Evolutionary conservation across 1,140 invertebrate genomes (phyloP).

Genomic region (Procambarus clarkii): DNA sequence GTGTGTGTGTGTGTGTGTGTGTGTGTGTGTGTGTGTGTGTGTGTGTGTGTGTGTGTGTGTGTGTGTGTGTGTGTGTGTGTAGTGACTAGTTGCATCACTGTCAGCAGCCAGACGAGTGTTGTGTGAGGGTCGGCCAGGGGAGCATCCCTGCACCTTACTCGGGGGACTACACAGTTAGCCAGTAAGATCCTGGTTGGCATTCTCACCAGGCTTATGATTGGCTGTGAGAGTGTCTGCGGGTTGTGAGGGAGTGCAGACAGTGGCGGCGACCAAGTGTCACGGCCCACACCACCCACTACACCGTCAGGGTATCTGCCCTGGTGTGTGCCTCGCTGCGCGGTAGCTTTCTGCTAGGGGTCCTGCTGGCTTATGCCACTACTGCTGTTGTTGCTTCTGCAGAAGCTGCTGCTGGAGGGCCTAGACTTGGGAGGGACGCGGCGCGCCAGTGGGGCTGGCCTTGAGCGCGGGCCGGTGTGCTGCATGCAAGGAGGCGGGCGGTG

Average conservation of each 20-base stretch:
- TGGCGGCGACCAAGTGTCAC: constrained; percentile 37
- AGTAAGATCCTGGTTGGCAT: constrained; percentile 47
- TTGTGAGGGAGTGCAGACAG: not conserved
- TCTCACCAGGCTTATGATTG: constrained; percentile 42
- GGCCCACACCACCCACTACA: not conserved
- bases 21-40: not conserved
- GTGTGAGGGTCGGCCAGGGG: constrained; percentile 52
- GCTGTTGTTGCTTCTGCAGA: constrained; percentile 16
- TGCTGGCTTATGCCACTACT: not conserved
- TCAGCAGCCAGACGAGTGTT: constrained; percentile 33
- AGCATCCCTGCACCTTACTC: constrained; percentile 43
- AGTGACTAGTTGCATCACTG: constrained; percentile 43
- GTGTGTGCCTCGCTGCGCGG: constrained; percentile 10
- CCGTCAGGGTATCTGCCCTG: constrained; percentile 26
- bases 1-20: constrained; percentile 13
- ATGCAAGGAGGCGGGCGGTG: constrained; percentile 62
- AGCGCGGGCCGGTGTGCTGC: constrained; percentile 65
- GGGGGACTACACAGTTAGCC: constrained; percentile 54
- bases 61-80: constrained; percentile 39
- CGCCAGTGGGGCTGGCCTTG: constrained; percentile 67
- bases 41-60: constrained; percentile 25
- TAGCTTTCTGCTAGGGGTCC: constrained; percentile 18
- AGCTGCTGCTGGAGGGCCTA: constrained; percentile 65
- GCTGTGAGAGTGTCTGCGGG: constrained; percentile 25
- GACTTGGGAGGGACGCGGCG: constrained; percentile 59